Conservation (phyloP, 2,888 invertebrate genomes). For the Scaptodrosophila latifasciaeformis region DNA sequence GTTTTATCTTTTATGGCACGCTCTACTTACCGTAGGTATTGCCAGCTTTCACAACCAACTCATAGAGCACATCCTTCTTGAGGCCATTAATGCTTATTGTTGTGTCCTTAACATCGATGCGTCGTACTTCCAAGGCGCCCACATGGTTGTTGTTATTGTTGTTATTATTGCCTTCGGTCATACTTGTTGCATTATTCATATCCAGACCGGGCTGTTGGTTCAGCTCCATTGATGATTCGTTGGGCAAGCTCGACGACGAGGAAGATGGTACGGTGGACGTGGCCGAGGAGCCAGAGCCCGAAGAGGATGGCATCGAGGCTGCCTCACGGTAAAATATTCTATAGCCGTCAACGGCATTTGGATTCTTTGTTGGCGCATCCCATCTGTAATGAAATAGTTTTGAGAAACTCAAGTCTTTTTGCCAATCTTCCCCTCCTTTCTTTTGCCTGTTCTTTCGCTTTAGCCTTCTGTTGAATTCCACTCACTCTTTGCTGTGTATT, state of each 20-base stretch:
- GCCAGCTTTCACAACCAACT: constrained; percentile 88
- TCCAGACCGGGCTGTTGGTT: constrained; percentile 30
- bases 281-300: no score
- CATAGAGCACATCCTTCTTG: constrained; percentile 84
- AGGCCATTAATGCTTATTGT: constrained; percentile 83
- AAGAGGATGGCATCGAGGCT: constrained; percentile 76
- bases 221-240: constrained; percentile 39
- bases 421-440: no score
- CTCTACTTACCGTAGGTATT: constrained; percentile 81
- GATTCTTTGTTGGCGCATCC: constrained; percentile 89
- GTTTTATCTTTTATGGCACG: no score
- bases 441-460: no score
- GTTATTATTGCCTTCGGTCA: constrained; percentile 40
- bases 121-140: constrained; percentile 77
- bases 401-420: no score
- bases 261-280: constrained; percentile 8
- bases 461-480: neutral
- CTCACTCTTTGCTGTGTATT: constrained; percentile 17
- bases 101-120: constrained; percentile 84
- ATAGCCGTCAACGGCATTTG: constrained; percentile 87
- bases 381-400: constrained; percentile 77
- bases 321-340: constrained; percentile 87
- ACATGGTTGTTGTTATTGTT: constrained; percentile 15
- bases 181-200: constrained; percentile 71
- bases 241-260: constrained; percentile 26